Conservation (phyloP, 2,113 vertebrate genomes). For the Hippolais icterina region DNA sequence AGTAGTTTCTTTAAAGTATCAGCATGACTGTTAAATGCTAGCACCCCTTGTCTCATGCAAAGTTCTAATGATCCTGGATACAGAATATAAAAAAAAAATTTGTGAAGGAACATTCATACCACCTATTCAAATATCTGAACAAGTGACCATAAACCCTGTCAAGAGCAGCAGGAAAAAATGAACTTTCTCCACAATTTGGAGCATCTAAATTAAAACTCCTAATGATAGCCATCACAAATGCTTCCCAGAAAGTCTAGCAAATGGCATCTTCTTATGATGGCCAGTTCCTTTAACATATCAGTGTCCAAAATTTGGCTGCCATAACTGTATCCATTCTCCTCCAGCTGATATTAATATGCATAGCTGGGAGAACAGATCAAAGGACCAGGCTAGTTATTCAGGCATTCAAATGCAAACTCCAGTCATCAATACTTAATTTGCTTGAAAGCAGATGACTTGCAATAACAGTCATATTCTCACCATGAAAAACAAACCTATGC, state of each 20-base stretch:
- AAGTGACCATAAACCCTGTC: neutral
- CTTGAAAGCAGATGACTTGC: constrained; percentile 4
- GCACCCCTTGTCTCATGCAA: neutral
- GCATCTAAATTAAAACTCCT: neutral
- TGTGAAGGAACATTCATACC: neutral
- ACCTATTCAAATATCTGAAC: neutral
- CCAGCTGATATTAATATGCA: neutral
- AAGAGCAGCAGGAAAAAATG: neutral
- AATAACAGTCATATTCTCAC: neutral
- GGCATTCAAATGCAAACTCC: neutral
- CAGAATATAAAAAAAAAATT: neutral
- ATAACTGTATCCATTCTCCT: neutral
- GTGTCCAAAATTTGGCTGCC: neutral
- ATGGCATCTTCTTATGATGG: neutral
- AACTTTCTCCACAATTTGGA: neutral
- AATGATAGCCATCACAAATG: neutral
- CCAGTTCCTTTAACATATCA: neutral
- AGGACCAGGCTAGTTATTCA: neutral
- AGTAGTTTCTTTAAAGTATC: neutral
- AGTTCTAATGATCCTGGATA: neutral
- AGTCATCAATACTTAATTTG: constrained; percentile 31
- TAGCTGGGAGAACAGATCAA: neutral
- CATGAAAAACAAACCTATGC: neutral
- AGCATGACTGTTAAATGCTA: neutral
- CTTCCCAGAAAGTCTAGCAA: neutral